These are phyloP conservation scores for Scrobipalpa costella DNA, from an alignment of 2,888 invertebrate genomes.

Conservation along the genomic window DNA sequence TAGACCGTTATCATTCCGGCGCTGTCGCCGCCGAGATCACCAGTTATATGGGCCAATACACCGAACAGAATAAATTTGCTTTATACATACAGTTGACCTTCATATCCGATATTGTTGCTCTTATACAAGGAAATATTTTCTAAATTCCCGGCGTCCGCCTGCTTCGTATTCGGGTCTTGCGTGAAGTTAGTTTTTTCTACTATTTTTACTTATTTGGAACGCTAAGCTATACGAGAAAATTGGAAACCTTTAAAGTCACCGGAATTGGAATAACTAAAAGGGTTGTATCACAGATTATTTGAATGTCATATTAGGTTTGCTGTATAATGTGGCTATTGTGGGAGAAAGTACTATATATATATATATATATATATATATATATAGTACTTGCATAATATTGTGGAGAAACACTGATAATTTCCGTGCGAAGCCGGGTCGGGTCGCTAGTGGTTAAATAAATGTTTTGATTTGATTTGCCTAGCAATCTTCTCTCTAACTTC, in stretches of 20 bases:
- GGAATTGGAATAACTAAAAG: constrained; percentile 37
- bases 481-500: no score
- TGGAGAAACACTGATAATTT: no score
- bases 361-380: no score
- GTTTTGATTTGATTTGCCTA: no score
- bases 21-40: constrained; percentile 75
- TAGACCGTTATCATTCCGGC: constrained; percentile 78
- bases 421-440: no score
- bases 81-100: constrained; percentile 77
- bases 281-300: constrained; percentile 27
- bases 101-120: constrained; percentile 75
- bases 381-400: no score
- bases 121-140: constrained; percentile 68
- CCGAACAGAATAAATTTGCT: constrained; percentile 78
- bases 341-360: constrained; percentile 15
- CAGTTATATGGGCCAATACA: constrained; percentile 79
- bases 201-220: constrained; percentile 59
- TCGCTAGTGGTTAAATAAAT: no score
- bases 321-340: constrained; percentile 19
- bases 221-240: constrained; percentile 54
- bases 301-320: constrained; percentile 17
- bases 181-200: constrained; percentile 44
- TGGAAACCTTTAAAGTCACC: constrained; percentile 51
- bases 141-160: constrained; percentile 55
- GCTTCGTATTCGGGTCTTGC: constrained; percentile 49